Base-by-base conservation (phyloP, 1,140 invertebrate species). In the Cephus cinctus region DNA sequence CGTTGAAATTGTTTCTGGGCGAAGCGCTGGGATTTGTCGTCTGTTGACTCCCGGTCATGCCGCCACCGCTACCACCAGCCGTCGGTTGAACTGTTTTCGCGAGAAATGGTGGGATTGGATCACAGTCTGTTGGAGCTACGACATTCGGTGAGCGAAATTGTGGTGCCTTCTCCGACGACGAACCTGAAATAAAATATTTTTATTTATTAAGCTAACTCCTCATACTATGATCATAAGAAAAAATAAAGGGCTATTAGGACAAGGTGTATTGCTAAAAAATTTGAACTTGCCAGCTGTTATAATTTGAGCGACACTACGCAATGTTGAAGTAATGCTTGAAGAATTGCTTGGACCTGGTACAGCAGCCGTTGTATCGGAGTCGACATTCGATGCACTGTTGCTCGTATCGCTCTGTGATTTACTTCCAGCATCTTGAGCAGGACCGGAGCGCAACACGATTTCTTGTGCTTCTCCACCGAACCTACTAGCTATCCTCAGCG, bases 141-240 rank as follows among this genome's bases (percentile, higher is more conserved):
- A 89, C 89, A 71, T 90, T 91, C 25, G 88, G 88, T 30, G 88
- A 90, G 68, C 88, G 87, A 74, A 90, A 90, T 22, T 80, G 78
- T 34, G 78, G 69, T 12, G 68, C 49, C 50, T 77, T 74, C 43
- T 77, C 72, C 14, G 65, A 35, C 9, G 67, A 61, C 48, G 69
- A 53, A 55, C 73, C 71, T 76, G 49, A 50, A 78, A 76, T 31
- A 23, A 23, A 25, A 52, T 18, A 52, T 50, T n/a, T 34, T 40
- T 12, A 18, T 16, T 42, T 47, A 9, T 30, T 40, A 6, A 2
- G 20, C 11, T 31, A 36, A 20, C n/a, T n/a, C n/a, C n/a, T n/a
- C n/a, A n/a, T n/a, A n/a, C n/a, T n/a, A n/a, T n/a, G n/a, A n/a
- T n/a, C n/a, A n/a, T n/a, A n/a, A n/a, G n/a, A n/a, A n/a, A n/a